These are phyloP conservation scores for Bradypus variegatus DNA, from an alignment of 2,797 vertebrate species.

Conservation along the genomic window DNA sequence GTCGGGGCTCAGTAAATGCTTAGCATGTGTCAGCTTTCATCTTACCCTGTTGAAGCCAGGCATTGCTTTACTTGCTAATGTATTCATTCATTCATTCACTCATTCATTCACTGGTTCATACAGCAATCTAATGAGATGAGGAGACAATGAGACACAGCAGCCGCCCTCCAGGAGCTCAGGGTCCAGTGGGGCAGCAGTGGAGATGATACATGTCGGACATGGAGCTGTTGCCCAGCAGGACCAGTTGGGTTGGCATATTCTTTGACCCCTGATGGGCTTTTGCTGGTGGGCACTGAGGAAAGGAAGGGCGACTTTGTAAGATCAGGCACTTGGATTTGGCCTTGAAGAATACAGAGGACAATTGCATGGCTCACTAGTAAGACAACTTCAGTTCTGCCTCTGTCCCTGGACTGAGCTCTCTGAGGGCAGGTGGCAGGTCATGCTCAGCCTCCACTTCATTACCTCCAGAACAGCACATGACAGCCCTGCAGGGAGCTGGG, in stretches of 20 bases:
- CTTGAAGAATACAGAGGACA: neutral
- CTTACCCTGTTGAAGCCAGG: neutral
- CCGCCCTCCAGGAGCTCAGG: neutral
- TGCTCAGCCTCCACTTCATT: neutral
- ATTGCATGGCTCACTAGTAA: neutral
- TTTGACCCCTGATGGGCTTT: neutral
- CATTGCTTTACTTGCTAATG: neutral
- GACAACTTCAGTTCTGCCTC: neutral
- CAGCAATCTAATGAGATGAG: neutral
- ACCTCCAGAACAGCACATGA: neutral
- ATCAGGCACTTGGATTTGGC: neutral
- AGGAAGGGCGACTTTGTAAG: neutral
- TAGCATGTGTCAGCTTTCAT: neutral
- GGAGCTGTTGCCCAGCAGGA: neutral
- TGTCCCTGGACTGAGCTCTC: neutral
- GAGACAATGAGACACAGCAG: neutral
- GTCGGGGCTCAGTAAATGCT: neutral
- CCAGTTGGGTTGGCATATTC: neutral
- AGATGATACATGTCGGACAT: neutral
- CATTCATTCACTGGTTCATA: neutral
- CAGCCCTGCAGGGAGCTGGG: neutral
- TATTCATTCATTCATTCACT: neutral
- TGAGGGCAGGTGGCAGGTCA: neutral
- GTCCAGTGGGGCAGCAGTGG: neutral
- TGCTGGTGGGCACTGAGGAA: neutral